Evolutionary conservation across 1,140 invertebrate genomes (phyloP), one percentile per base, ranked within the genome.

Genomic region (Brachionus sp.): DNA sequence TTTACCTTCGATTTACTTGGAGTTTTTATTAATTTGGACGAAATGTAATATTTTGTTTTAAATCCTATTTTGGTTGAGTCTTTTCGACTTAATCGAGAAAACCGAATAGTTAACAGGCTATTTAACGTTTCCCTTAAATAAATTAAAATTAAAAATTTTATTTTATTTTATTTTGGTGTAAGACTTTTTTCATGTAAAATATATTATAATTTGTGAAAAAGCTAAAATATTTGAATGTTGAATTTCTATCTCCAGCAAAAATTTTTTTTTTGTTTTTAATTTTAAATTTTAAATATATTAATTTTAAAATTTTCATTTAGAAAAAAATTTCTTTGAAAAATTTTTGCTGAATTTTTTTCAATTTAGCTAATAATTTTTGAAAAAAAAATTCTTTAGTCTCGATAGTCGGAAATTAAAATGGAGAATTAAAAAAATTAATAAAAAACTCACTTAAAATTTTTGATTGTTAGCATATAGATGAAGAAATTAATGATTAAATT

Each of bases 361-460:
- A 46, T 46, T 13, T 13, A 46, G n/a, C 12, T 13, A 46, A 12
- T n/a, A 46, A 13, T n/a, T 4, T 46, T 46, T 46, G n/a, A n/a
- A n/a, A n/a, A n/a, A n/a, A n/a, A n/a, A n/a, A n/a, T n/a, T n/a
- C n/a, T n/a, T n/a, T n/a, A n/a, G n/a, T n/a, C n/a, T n/a, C n/a
- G n/a, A n/a, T n/a, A n/a, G n/a, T n/a, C n/a, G n/a, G n/a, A n/a
- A n/a, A n/a, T n/a, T n/a, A n/a, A n/a, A n/a, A n/a, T n/a, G n/a
- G n/a, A n/a, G n/a, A n/a, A n/a, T n/a, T n/a, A n/a, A n/a, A n/a
- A 46, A 46, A 73, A 1, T 2, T 3, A 23, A 29, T 7, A 66
- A 68, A 29, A 3, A 37, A 46, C 57, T 82, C 66, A 82, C 80
- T 66, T 82, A n/a, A 82, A 82, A 46, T 82, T 82, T 44, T 57